Conservation (phyloP, 23 tunicate genomes). For the Trididemnum miniatum region DNA sequence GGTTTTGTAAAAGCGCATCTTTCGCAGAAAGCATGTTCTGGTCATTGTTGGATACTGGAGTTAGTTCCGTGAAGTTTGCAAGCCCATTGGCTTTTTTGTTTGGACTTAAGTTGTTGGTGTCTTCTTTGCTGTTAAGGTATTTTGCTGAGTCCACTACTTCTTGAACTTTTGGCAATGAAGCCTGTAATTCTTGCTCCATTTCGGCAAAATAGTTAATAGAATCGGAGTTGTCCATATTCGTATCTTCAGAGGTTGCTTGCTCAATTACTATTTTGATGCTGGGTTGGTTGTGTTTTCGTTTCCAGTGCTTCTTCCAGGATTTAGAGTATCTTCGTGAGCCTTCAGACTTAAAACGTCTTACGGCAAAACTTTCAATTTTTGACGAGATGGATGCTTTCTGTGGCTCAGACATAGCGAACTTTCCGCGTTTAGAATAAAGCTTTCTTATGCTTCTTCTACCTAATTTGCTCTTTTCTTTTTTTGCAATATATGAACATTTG, state of each 20-base stretch:
- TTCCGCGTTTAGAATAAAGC: background rate
- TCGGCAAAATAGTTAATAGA: background rate
- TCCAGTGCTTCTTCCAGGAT: conserved; percentile 19
- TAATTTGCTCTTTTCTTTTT: background rate
- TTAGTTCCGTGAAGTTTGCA: background rate
- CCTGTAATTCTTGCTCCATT: background rate
- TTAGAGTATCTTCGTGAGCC: background rate
- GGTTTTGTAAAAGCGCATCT: background rate
- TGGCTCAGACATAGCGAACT: background rate
- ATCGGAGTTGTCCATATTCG: background rate
- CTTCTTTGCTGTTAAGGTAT: background rate
- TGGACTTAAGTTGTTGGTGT: background rate
- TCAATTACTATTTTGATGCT: conserved; percentile 67
- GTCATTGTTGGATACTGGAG: background rate
- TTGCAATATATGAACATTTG: background rate
- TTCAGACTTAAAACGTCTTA: conserved; percentile 8
- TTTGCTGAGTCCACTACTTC: background rate
- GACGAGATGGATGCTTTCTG: background rate
- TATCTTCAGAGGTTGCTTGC: conserved; percentile 59
- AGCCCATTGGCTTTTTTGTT: background rate
- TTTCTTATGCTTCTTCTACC: background rate
- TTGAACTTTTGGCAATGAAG: background rate
- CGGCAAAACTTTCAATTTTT: conserved; percentile 22
- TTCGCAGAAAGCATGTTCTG: background rate
- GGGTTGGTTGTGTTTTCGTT: conserved; percentile 5